Conservation (phyloP, 2,113 vertebrate genomes). For the Laticauda laticaudata region DNA sequence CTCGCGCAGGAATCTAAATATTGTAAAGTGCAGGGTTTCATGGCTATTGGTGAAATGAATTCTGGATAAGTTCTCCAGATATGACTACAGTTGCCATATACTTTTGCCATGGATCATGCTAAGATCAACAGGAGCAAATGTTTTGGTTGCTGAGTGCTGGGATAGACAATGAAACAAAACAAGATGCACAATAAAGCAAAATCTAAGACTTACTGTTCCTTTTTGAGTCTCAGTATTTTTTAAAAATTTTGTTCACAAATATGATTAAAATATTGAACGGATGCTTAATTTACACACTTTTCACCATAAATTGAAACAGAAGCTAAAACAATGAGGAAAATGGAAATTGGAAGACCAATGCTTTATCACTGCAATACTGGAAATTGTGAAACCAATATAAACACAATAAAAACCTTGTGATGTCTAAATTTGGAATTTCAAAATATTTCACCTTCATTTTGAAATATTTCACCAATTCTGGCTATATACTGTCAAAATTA, state of each 20-base stretch:
- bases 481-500: background rate
- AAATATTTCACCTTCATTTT: background rate
- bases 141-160: background rate
- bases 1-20: background rate
- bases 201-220: background rate
- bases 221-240: background rate
- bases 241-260: background rate
- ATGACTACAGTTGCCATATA: background rate
- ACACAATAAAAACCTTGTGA: background rate
- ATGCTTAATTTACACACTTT: background rate
- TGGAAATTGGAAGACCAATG: background rate
- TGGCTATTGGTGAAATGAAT: background rate
- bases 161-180: background rate
- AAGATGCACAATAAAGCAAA: background rate
- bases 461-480: background rate
- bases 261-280: background rate
- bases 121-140: background rate
- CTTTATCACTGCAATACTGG: background rate
- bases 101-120: background rate
- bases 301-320: background rate
- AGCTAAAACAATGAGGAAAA: background rate
- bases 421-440: background rate
- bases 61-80: background rate
- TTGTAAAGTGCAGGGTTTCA: background rate
- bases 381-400: background rate